phyloP scores from a whole-genome alignment of 2,888 invertebrate species.

The Melinaea marsaeus region DNA sequence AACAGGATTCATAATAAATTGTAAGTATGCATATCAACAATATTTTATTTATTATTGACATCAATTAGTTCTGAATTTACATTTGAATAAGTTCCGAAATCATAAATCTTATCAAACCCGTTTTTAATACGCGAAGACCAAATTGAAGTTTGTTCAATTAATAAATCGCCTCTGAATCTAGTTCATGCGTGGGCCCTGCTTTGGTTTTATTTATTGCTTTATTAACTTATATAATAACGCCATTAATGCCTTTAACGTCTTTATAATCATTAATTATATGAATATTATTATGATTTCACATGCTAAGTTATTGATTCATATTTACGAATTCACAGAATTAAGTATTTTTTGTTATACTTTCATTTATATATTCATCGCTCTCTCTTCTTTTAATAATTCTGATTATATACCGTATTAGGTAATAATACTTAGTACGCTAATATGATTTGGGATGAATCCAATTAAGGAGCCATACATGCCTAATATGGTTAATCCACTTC shows the following conservation, averaged over 20 bases:
- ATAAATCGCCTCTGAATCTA: constrained; percentile 14
- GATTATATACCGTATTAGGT: no score
- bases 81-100: constrained; percentile 59
- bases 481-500: not conserved
- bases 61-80: constrained; percentile 63
- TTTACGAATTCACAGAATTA: not conserved
- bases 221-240: constrained; percentile 19
- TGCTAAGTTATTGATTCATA: not conserved
- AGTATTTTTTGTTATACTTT: not conserved
- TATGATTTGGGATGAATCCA: not conserved
- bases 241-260: not conserved
- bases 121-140: constrained; percentile 5
- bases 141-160: constrained; percentile 13
- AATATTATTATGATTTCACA: not conserved
- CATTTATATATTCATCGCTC: not conserved
- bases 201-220: constrained; percentile 23
- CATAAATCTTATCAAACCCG: constrained; percentile 47
- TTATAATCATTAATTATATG: constrained; percentile 8
- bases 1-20: no score
- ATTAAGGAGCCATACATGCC: not conserved
- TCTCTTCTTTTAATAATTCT: no score
- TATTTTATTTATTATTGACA: constrained; percentile 62
- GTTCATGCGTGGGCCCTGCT: constrained; percentile 15
- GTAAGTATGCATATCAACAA: constrained; percentile 16
- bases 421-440: not conserved